A percentile compares a stretch with the other conserved stretches of the same genome.
phyloP scores from a whole-genome alignment of 1,140 invertebrate species.

The Phenacoccus solenopsis region DNA sequence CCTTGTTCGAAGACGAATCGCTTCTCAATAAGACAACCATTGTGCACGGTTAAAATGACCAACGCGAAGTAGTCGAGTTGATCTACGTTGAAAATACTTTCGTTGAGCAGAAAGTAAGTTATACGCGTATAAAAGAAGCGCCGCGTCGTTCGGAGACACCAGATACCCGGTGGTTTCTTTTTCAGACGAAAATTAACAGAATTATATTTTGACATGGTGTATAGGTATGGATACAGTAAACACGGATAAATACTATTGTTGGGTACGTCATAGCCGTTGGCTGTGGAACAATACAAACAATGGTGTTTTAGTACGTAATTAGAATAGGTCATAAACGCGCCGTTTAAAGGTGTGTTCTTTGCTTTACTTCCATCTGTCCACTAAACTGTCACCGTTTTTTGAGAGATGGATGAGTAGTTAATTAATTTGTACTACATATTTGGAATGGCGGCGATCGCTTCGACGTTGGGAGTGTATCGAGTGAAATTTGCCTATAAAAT shows the following conservation, averaged over 20 bases:
- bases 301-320: conserved; percentile 1
- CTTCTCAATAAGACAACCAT: no score
- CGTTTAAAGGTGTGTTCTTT: conserved; percentile 11
- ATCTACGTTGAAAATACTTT: no score
- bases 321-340: conserved; percentile 11
- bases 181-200: neutral
- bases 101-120: no score
- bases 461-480: neutral
- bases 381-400: conserved; percentile 12
- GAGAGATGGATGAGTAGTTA: neutral
- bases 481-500: neutral
- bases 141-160: no score
- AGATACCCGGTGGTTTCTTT: no score
- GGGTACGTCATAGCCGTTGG: neutral
- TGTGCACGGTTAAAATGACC: no score
- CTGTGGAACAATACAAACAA: conserved; percentile 4
- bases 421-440: conserved; percentile 7
- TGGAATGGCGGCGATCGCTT: neutral
- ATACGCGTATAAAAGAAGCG: no score
- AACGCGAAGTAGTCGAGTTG: no score
- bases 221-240: neutral
- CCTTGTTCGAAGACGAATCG: no score
- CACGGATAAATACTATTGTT: neutral
- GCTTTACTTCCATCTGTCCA: neutral
- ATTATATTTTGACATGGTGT: neutral